Evolutionary conservation across 2,888 invertebrate species (phyloP).

Genomic region (Hyposoter dolosus): DNA sequence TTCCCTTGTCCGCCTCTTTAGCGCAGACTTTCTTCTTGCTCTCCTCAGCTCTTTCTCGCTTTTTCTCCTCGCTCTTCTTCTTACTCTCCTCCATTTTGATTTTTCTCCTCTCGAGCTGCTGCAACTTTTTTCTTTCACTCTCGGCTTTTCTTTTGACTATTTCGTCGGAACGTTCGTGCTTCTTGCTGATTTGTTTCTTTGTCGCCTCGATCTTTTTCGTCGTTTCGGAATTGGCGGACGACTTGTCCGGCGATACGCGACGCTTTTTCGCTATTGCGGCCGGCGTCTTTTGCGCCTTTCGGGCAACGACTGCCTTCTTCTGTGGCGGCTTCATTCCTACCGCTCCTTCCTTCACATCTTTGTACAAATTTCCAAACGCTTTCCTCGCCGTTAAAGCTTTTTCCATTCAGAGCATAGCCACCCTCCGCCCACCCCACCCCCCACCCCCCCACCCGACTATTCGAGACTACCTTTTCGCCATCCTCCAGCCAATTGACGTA

Average conservation of each 20-base stretch:
- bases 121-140: constrained; percentile 60
- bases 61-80: constrained; percentile 69
- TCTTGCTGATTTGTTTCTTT: constrained; percentile 78
- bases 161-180: constrained; percentile 77
- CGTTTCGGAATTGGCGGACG: constrained; percentile 38
- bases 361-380: constrained; percentile 59
- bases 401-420: constrained; percentile 24
- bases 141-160: constrained; percentile 66
- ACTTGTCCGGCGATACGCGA: constrained; percentile 79
- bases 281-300: constrained; percentile 83
- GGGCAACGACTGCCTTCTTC: constrained; percentile 83
- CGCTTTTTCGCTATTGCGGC: constrained; percentile 81
- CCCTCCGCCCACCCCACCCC: background rate
- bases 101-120: constrained; percentile 71
- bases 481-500: constrained; percentile 60
- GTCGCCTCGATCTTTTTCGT: constrained; percentile 68
- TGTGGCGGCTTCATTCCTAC: constrained; percentile 84
- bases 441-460: too few species aligned
- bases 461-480: constrained; percentile 79
- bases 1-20: constrained; percentile 69
- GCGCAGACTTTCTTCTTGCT: constrained; percentile 67
- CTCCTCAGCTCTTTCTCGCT: constrained; percentile 74
- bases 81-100: constrained; percentile 73
- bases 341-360: constrained; percentile 81
- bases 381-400: constrained; percentile 37